Conservation (phyloP, 2,888 invertebrate genomes). For the Himalopsyche anomala region DNA sequence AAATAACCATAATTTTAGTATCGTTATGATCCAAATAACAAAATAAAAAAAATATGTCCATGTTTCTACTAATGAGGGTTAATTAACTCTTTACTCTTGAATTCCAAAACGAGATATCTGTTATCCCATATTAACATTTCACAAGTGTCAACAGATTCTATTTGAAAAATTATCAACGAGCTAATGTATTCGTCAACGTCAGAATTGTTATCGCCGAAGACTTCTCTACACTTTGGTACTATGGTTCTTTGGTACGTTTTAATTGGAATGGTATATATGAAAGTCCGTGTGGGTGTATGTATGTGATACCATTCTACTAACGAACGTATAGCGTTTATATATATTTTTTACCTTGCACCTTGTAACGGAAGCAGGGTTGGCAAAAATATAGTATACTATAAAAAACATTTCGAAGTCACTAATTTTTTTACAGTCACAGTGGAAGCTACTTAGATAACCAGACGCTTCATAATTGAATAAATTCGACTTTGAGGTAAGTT, state of each 20-base stretch:
- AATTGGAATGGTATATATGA: conserved; percentile 62
- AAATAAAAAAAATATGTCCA: no score
- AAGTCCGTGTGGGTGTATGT: conserved; percentile 62
- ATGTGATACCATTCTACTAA: conserved; percentile 55
- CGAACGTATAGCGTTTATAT: not conserved
- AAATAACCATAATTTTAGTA: no score
- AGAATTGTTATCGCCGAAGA: conserved; percentile 50
- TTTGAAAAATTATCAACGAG: conserved; percentile 51
- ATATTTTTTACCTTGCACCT: conserved; percentile 45
- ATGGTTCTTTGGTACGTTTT: conserved; percentile 50
- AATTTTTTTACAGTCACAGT: no score
- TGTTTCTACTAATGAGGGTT: not conserved
- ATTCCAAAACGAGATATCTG: not conserved
- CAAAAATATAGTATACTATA: not conserved
- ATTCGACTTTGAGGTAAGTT: no score
- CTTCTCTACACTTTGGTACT: conserved; percentile 39
- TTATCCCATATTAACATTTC: conserved; percentile 23
- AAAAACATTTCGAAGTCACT: no score
- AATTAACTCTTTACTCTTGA: not conserved
- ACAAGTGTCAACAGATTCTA: conserved; percentile 21
- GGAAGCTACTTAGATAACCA: no score
- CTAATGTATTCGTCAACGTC: conserved; percentile 58
- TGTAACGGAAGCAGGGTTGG: conserved; percentile 53
- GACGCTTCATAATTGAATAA: no score
- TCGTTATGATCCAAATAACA: no score